Base-by-base conservation (phyloP, 2,797 vertebrate species). In the Periparus ater region DNA sequence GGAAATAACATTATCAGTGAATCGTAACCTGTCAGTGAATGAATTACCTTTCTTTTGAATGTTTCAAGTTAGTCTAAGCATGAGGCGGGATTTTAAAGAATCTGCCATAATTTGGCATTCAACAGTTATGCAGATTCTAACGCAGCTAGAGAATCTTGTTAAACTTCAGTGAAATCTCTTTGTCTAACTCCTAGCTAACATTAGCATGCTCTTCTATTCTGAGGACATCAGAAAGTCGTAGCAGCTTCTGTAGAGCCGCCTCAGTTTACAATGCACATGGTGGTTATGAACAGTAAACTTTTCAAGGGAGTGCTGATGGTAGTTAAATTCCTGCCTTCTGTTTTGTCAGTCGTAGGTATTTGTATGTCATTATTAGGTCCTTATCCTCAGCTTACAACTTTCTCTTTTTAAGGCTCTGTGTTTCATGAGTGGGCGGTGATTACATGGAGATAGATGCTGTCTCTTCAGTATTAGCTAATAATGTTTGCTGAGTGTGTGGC, bases 121-220 rank as follows among this genome's bases (percentile, higher is more conserved):
- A 32, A 3, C 36, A 17, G n/a, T 36, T 67, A 60, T 30, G 34
- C 58, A 63, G 15, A 25, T 78, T 60, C 32, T 29, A 36, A 6
- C 0, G 0, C 19, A 36, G 27, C 10, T 55, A 10, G 40, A 74
- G 26, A n/a, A 26, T 34, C 32, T 27, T 20, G 6, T 63, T 75
- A 75, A 63, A 44, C 3, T 18, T 34, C 14, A 47, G 8, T 21
- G 62, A 58, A 71, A 48, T 50, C 9, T 16, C 60, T 57, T 29
- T 50, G 21, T 27, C 10, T 50, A 38, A 47, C 34, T 74, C 60
- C 8, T 60, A 62, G 3, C 19, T 68, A 11, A 17, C 5, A 10
- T 30, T 47, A 45, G 20, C 38, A 7, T 2, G 0, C 16, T 61
- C 25, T 57, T 53, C 36, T 66, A 0, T 44, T 75, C 2, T n/a